Percentiles rank a stretch among this genome's conserved stretches.
phyloP scores from a whole-genome alignment of 2,797 vertebrate genomes.

The Microchirus variegatus region DNA sequence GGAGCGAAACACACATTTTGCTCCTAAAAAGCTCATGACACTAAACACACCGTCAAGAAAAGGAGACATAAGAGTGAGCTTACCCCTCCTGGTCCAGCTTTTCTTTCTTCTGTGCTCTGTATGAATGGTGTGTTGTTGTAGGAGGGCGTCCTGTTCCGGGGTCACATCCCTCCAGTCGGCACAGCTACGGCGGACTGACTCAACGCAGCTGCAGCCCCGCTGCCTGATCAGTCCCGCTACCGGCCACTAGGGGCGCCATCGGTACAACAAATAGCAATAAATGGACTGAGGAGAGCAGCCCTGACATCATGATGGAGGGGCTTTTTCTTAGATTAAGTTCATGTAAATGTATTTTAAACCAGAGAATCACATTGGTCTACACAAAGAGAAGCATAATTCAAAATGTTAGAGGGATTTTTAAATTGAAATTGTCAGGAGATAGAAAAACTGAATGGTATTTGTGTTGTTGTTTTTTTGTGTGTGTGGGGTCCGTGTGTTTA shows the following conservation, averaged over 20 bases:
- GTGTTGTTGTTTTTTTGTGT: no score
- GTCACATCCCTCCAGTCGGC: constrained; percentile 88
- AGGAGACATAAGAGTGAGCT: constrained; percentile 40
- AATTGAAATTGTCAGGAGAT: no score
- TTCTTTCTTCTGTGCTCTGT: constrained; percentile 80
- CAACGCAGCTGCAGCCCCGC: constrained; percentile 59
- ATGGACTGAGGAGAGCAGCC: no score
- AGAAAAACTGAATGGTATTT: no score
- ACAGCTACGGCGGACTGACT: constrained; percentile 72
- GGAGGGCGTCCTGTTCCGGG: constrained; percentile 87
- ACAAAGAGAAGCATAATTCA: no score
- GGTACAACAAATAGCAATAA: background rate
- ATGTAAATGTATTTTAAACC: no score
- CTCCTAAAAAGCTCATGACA: constrained; percentile 12
- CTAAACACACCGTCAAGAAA: constrained; percentile 5
- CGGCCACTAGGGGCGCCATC: constrained; percentile 50
- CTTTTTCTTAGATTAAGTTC: no score
- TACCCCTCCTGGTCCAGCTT: constrained; percentile 88
- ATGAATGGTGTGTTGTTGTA: constrained; percentile 84
- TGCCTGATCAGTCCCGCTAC: constrained; percentile 42
- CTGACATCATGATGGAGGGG: no score
- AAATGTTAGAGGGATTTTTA: no score
- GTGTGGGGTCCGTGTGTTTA: no score
- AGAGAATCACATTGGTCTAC: no score
- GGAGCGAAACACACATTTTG: constrained; percentile 28